Conservation (phyloP, 2,113 vertebrate species). For the Antechinus flavipes region DNA sequence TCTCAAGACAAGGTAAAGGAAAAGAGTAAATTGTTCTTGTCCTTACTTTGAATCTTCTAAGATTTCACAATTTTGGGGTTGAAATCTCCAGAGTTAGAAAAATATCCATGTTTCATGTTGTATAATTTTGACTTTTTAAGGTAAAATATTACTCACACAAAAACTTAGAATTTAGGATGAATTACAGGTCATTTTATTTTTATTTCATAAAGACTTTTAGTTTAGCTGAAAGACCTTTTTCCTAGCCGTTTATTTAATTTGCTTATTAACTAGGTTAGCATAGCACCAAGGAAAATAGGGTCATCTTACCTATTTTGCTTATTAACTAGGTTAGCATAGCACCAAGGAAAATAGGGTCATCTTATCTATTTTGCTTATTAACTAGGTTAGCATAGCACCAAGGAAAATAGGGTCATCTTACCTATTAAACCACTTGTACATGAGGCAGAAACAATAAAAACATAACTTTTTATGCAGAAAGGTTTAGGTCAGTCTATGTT, state of each 20-base stretch:
- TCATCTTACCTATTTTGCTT: background rate
- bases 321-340: background rate
- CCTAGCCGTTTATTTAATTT: background rate
- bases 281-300: too few relatives aligned
- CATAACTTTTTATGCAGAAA: too few relatives aligned
- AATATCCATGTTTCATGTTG: background rate
- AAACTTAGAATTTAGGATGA: background rate
- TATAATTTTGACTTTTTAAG: background rate
- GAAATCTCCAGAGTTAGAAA: conserved; percentile 14
- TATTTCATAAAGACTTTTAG: background rate
- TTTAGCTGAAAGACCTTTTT: background rate
- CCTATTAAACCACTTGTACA: too few relatives aligned
- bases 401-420: too few relatives aligned
- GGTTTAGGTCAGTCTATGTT: too few relatives aligned
- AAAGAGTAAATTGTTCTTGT: background rate
- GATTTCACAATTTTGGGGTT: background rate
- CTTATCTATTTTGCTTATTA: background rate
- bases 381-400: background rate
- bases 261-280: background rate
- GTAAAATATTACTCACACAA: background rate
- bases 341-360: too few relatives aligned
- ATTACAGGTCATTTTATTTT: background rate
- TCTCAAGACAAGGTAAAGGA: background rate
- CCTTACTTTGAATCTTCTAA: background rate
- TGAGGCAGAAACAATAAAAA: too few relatives aligned